Evolutionary conservation across 1,140 invertebrate genomes (phyloP), one percentile per base, ranked within the genome.

Genomic region (Nasonia vitripennis): DNA sequence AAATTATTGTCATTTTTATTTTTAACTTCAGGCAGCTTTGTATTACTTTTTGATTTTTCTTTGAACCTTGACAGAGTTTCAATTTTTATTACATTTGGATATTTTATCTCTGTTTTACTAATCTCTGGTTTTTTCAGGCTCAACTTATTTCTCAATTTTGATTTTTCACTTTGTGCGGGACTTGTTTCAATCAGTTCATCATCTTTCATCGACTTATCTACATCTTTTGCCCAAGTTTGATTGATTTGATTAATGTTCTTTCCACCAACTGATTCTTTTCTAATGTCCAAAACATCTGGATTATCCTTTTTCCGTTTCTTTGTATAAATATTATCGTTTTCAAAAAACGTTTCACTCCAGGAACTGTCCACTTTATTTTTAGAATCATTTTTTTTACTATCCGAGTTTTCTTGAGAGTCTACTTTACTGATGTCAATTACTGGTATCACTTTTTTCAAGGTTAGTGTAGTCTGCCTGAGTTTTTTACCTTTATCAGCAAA

Each of bases 141-240:
- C 41, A 86, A 71, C 68, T 86, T 86, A 77, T 83, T 75, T 86
- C 78, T 83, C 55, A 86, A 81, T 51, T 86, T 86, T 80, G 86
- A 83, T 41, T 67, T 78, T 75, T 79, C 81, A 80, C 14, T 80
- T 11, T 74, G 75, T 12, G n/a, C 5, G 20, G 81, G 81, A 77
- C 80, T 86, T 70, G 12, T 86, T 83, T 86, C 75, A 78, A 86
- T 45, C 17, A 78, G 68, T 51, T 86, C 85, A 73, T 86, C 85
- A 70, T 85, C 73, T 34, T 62, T 77, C 27, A 45, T 62, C 2
- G 68, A 78, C 34, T n/a, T 11, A 62, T 70, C 81, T 70, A 5
- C 0, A 68, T 75, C 23, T 41, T 70, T 27, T 81, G 45, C 2
- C 51, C n/a, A 12, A 48, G 41, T 41, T 71, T 71, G 31, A 20